Conservation (phyloP, 1,140 invertebrate genomes). For the Bombus ignitus region DNA sequence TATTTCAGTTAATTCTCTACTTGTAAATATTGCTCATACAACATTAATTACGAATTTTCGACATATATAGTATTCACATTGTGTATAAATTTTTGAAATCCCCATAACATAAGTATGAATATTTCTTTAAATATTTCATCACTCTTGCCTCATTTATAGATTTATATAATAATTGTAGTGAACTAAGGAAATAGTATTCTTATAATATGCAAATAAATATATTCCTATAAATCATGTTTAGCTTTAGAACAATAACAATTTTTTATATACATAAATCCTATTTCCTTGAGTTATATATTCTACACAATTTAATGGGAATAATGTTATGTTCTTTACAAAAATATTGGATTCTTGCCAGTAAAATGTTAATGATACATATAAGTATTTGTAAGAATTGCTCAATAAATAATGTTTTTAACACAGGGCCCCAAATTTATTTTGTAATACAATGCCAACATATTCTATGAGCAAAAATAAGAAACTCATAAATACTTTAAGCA, state of each 20-base stretch:
- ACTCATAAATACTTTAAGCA: not conserved
- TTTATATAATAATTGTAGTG: not conserved
- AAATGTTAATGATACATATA: slow-evolving; percentile 45
- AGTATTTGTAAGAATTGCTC: slow-evolving; percentile 62
- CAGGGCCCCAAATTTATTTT: not conserved
- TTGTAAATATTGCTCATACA: slow-evolving; percentile 38
- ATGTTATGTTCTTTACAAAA: slow-evolving; percentile 30
- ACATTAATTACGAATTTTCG: not conserved
- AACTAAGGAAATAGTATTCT: slow-evolving; percentile 46
- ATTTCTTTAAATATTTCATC: not conserved
- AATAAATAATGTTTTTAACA: slow-evolving; percentile 68
- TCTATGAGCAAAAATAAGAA: not conserved
- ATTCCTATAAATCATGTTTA: not conserved
- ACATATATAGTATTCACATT: not conserved
- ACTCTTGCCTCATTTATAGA: slow-evolving; percentile 49
- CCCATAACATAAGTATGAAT: not conserved
- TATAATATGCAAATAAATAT: not conserved
- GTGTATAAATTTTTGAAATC: not conserved
- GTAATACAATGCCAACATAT: not conserved
- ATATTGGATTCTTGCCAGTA: slow-evolving; percentile 65
- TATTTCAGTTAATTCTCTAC: not conserved
- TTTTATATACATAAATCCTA: not conserved
- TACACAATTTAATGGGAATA: slow-evolving; percentile 11
- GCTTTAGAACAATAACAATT: not conserved
- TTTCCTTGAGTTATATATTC: slow-evolving; percentile 27